Percentiles rank a stretch among this genome's conserved stretches.
Evolutionary conservation across 53 echinoderm and acorn worm genomes (phyloP).

Genomic region (Holothuria scabra): DNA sequence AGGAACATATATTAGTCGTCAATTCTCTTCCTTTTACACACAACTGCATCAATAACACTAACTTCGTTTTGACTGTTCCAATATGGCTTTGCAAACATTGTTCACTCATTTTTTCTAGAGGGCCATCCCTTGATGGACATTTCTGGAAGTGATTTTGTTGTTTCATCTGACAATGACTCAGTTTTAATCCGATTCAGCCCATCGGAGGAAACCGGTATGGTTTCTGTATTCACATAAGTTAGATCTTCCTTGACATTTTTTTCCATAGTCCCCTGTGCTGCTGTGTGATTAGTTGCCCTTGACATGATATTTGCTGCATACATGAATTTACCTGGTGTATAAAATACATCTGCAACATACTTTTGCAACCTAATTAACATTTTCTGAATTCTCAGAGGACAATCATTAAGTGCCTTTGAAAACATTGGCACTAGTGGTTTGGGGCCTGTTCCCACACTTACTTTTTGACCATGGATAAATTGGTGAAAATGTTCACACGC

Average conservation of each 20-base stretch:
- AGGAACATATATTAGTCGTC: no score
- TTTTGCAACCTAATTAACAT: constrained; percentile 60
- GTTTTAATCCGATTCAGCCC: not conserved
- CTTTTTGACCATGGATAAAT: constrained; percentile 51
- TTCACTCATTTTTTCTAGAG: no score
- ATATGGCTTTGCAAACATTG: no score
- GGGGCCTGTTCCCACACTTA: constrained; percentile 61
- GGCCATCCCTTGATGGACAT: constrained; percentile 32
- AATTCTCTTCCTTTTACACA: no score
- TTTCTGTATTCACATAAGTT: not conserved
- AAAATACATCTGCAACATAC: constrained; percentile 55
- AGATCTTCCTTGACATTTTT: not conserved
- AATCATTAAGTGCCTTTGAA: constrained; percentile 31
- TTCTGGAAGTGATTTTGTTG: not conserved
- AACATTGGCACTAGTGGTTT: constrained; percentile 58
- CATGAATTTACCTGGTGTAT: constrained; percentile 48
- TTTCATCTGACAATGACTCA: not conserved
- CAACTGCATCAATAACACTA: no score
- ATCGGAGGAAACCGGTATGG: not conserved
- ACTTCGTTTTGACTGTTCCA: no score
- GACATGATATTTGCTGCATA: constrained; percentile 53
- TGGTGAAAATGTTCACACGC: constrained; percentile 68
- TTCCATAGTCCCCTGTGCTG: not conserved
- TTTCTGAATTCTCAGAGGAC: constrained; percentile 59
- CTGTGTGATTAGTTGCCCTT: not conserved